Base-by-base conservation (phyloP, 2,113 vertebrate species). In the Saguinus imperator region DNA sequence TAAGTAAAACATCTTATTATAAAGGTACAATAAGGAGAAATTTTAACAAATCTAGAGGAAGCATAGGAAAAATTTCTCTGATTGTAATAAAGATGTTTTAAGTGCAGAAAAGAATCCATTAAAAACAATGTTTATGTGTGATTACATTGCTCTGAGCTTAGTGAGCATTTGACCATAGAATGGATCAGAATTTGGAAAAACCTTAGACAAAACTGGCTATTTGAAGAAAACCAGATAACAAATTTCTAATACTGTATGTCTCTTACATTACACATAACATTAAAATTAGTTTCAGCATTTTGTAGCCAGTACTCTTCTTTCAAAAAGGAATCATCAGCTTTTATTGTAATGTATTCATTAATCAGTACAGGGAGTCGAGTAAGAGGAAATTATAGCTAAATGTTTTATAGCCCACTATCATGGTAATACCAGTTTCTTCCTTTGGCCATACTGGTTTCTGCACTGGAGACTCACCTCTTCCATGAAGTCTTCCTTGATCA, bases 1-100 rank as follows among this genome's bases (percentile, higher is more conserved):
- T 99, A 98, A 99, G 99, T 99, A 90, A 70, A 73, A 91, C 25
- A 13, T 84, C 95, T 50, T 16, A 2, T 37, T 86, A 43, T 73
- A 95, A 25, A 61, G 68, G 25, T 52, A 14, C 6, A 1, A 58
- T 55, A n/a, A 92, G 45, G 48, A 81, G 37, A 81, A 43, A 25
- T n/a, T 50, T 20, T 32, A n/a, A 29, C 3, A 25, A 40, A 17
- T 81, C 21, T 37, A 94, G n/a, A 52, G 1, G 45, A 97, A 96
- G n/a, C 81, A 11, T 0, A 21, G 37, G 35, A 1, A 58, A 72
- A 50, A 1, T 17, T 57, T 45, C 50, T 66, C 2, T 70, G 32
- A n/a, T 61, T 27, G 0, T 73, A 73, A 83, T 25, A 35, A 77
- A 75, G 72, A 40, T 55, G 0, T 81, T 90, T 87, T 55, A 40